Conservation (phyloP, 2,888 invertebrate species). For the Nomada goodeniana region DNA sequence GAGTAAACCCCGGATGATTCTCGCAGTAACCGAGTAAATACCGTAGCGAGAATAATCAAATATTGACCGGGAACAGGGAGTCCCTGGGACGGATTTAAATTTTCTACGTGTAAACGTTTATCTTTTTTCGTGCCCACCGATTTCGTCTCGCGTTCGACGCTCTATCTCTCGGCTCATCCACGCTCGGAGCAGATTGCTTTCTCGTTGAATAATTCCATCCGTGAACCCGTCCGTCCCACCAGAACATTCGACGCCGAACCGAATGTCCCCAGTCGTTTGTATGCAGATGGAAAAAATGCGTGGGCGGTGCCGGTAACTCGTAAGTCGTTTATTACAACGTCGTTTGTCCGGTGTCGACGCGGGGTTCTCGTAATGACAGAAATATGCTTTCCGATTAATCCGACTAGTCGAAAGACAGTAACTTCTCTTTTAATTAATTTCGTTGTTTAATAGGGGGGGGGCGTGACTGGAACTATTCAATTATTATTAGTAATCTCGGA, state of each 20-base stretch:
- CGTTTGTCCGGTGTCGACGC: neutral
- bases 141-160: neutral
- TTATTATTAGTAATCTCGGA: neutral
- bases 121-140: neutral
- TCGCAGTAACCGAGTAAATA: neutral
- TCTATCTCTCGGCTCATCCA: conserved; percentile 13
- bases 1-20: conserved; percentile 15
- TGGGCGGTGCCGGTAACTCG: neutral
- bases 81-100: neutral
- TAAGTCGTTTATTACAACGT: conserved; percentile 14
- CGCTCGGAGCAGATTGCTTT: conserved; percentile 27
- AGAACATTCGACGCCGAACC: neutral
- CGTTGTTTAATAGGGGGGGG: too few species aligned
- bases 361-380: neutral
- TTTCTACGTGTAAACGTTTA: neutral
- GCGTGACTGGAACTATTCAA: too few species aligned
- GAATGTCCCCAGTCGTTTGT: neutral
- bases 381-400: too few species aligned
- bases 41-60: conserved; percentile 12
- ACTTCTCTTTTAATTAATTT: too few species aligned
- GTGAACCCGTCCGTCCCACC: neutral
- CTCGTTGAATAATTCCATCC: neutral
- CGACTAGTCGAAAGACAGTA: too few species aligned
- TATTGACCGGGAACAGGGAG: conserved; percentile 1
- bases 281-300: neutral